Evolutionary conservation across 1,140 invertebrate genomes (phyloP), one percentile per base, ranked within the genome.

Genomic region (Papilio dardanus): DNA sequence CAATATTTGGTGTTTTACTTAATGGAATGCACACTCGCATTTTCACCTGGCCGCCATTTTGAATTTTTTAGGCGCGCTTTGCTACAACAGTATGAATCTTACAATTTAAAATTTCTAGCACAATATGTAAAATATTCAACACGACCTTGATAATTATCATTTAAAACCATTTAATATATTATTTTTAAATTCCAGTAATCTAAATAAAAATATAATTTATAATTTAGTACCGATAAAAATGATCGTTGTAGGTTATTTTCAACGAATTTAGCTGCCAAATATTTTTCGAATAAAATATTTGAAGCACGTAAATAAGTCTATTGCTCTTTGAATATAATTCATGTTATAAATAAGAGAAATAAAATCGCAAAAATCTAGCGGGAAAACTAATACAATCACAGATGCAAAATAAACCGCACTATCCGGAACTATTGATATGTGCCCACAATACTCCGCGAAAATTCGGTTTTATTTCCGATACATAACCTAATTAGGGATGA

Each of bases 371-470:
- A 76, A 69, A 24, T 62, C 71, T 74, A 74, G 75, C 71, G 21
- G 30, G 40, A 40, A 74, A 75, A 75, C 65, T 73, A 67, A 90
- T 80, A 83, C 75, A 90, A 92, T 92, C 90, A 92, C 90, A 92
- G 90, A 92, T 86, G 77, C 73, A 88, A 82, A 81, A 79, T 80
- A 84, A 87, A 84, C 74, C 81, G 80, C 84, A 81, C 81, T 42
- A 33, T 66, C 75, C 82, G 84, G 82, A 82, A 78, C 82, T 81
- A 85, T 69, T 92, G 90, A 92, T 92, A 92, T 92, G 90, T 86
- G 88, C 84, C 86, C 81, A 83, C 82, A 75, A 84, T 77, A 87
- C 82, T 79, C 75, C 76, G 69, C 42, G n/a, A 75, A 79, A 84
- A 81, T 81, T 83, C 81, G 79, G 75, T 76, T 77, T 79, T 71